Percentiles rank a stretch among this genome's conserved stretches.
These are phyloP conservation scores for Toxotes lorentzi DNA, from an alignment of 2,797 vertebrate species.

Conservation along the genomic window DNA sequence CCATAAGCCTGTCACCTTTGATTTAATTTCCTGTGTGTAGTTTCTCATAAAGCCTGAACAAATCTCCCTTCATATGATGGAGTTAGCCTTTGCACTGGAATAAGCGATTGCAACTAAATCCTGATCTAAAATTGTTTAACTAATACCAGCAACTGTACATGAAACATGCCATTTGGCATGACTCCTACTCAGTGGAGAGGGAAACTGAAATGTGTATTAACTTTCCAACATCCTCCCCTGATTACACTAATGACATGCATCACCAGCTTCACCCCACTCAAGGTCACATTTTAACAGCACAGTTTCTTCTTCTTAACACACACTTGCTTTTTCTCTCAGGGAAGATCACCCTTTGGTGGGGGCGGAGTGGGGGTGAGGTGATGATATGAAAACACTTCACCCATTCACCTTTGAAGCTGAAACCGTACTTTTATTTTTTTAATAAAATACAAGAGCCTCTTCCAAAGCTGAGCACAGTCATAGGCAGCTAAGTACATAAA, in stretches of 20 bases:
- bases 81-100: neutral
- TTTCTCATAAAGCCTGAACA: neutral
- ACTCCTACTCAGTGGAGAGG: neutral
- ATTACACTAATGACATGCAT: slow-evolving; percentile 11
- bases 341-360: neutral
- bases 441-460: neutral
- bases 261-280: slow-evolving; percentile 7
- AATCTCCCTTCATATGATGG: neutral
- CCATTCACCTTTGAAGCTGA: neutral
- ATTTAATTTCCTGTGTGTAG: neutral
- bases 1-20: neutral
- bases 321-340: slow-evolving; percentile 36
- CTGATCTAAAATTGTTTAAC: slow-evolving; percentile 12
- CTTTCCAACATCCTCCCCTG: neutral
- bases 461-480: slow-evolving; percentile 14
- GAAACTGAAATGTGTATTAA: slow-evolving; percentile 5
- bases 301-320: slow-evolving; percentile 38
- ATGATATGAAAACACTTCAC: neutral
- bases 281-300: slow-evolving; percentile 23
- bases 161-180: neutral
- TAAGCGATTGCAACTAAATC: neutral
- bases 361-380: neutral
- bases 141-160: neutral
- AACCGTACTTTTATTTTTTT: neutral
- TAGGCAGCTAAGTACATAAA: slow-evolving; percentile 21